Evolutionary conservation across 2,797 vertebrate species (phyloP), one percentile per base, ranked within the genome.

Genomic region (Gobionotothen gibberifrons): DNA sequence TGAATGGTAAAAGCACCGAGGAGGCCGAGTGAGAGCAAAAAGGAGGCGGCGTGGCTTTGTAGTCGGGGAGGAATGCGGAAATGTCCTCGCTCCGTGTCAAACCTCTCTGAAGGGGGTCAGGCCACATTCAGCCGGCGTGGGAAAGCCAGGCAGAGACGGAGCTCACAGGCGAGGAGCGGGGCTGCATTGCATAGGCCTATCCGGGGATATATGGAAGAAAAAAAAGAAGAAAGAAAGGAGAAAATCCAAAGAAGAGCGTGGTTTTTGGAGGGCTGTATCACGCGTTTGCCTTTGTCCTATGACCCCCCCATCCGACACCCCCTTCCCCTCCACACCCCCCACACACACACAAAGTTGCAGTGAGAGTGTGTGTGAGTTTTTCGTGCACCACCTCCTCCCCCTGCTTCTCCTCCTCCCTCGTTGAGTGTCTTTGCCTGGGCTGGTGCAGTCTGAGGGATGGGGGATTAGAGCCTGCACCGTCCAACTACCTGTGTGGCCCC

Each of bases 71-170:
- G 97, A 98, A 98, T 98, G 97, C 97, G 97, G 97, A 98, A 98
- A 98, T 96, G 96, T 97, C 95, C 96, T 94, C 96, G 96, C 95
- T 95, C 96, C 95, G 95, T 98, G 97, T 98, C 97, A 98, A 96
- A 97, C 96, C 96, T 96, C 96, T 97, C 96, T 97, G 96, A 96
- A 98, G 95, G 96, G 96, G 97, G 97, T 97, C 96, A 98, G 96
- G 94, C 94, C 97, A 97, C 96, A 98, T 97, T 98, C 95, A 97
- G 95, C 96, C 96, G 96, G 96, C 97, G 96, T 98, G 97, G 97
- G 97, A 98, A 98, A 96, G 96, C 93, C 90, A 90, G 93, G 93
- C 90, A 73, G 88, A 91, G 93, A 86, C 87, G 86, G 88, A 89
- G 92, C 93, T 91, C 94, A 93, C 88, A 42, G 87, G 60, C 81